Evolutionary conservation across 2,888 invertebrate genomes (phyloP), one percentile per base, ranked within the genome.

Genomic region (Epirrita christyi): DNA sequence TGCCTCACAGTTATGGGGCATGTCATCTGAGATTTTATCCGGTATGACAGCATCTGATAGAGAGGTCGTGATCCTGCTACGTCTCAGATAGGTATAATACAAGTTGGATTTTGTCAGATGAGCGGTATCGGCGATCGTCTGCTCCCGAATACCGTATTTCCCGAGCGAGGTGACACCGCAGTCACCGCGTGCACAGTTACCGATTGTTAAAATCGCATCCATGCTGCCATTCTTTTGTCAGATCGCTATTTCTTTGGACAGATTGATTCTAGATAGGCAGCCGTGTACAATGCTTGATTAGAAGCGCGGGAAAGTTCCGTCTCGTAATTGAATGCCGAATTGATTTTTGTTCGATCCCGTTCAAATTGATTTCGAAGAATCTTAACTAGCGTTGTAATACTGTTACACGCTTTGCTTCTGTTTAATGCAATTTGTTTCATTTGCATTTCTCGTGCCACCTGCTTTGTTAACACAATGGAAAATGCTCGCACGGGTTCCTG

Each of bases 311-410:
- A 86, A 88, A 82, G 78, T 80, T 80, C 75, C 77, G 71, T 80
- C 81, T 83, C 77, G 73, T 83, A 86, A 90, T 91, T 88, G 85
- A 88, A 88, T 85, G 80, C 79, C 78, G 81, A 85, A 88, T 88
- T 80, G 80, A 86, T 86, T 86, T 85, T 83, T 73, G 72, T 80
- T 81, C 78, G 73, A 85, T 85, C 77, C 78, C 82, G 83, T 86
- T 86, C 70, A 78, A 81, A 83, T 80, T 75, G 81, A 81, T 83
- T 84, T 76, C 70, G 73, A 76, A 76, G 74, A 79, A 80, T 81
- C 74, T 79, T n/a, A 77, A 80, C 72, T 68, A 75, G 80, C 78
- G 67, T 78, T 74, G 59, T 73, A 78, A 76, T 83, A 78, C 76
- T 80, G 81, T 83, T 83, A 82, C 74, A 75, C 70, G 78, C 67